Percentiles rank a stretch among this genome's conserved stretches.
Evolutionary conservation across 2,888 invertebrate genomes (phyloP).

Genomic region (Drosophila emarginata): DNA sequence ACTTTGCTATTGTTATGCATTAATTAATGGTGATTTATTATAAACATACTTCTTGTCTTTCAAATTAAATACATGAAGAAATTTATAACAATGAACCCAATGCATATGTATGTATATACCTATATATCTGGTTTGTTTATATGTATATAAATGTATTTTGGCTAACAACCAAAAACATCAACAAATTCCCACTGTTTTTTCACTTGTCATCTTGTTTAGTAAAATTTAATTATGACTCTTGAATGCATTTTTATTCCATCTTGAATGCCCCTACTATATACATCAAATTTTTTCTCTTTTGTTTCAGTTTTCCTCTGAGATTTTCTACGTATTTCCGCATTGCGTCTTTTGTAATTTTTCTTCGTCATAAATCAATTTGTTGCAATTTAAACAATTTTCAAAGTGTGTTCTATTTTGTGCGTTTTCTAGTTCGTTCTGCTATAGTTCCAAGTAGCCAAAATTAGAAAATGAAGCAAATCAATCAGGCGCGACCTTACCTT

Average conservation of each 20-base stretch:
- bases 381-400: conserved; percentile 58
- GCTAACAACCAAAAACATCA: conserved; percentile 56
- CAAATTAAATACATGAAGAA: conserved; percentile 43
- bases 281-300: not conserved
- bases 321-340: conserved; percentile 59
- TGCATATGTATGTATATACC: not conserved
- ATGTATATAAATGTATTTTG: conserved; percentile 38
- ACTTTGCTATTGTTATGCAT: conserved; percentile 1
- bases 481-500: conserved; percentile 43
- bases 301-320: conserved; percentile 1
- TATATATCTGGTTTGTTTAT: not conserved
- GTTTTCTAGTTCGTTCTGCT: conserved; percentile 39
- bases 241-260: not conserved
- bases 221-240: conserved; percentile 13
- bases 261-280: not conserved
- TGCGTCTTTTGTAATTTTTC: conserved; percentile 20
- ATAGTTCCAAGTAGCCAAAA: conserved; percentile 50
- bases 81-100: conserved; percentile 59
- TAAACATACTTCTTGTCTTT: conserved; percentile 47
- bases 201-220: conserved; percentile 36
- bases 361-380: conserved; percentile 72
- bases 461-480: conserved; percentile 56
- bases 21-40: conserved; percentile 60
- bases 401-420: conserved; percentile 15
- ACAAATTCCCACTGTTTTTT: conserved; percentile 45